These are phyloP conservation scores for Erythrocebus patas DNA, from an alignment of 2,113 vertebrate genomes.

Conservation along the genomic window DNA sequence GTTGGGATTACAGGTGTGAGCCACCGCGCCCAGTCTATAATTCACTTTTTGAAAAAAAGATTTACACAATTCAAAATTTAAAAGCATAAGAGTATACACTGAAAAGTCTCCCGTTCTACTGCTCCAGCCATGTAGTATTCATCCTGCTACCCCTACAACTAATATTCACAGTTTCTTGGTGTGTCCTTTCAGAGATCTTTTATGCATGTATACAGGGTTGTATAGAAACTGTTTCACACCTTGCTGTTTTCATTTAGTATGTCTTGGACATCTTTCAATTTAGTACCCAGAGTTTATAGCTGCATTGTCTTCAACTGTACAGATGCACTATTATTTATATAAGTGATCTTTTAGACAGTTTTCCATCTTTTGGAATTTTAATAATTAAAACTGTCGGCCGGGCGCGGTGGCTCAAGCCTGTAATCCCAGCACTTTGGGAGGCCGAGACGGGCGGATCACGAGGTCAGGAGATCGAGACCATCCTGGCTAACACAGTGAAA, in stretches of 20 bases:
- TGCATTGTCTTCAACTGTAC: neutral
- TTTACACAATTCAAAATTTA: neutral
- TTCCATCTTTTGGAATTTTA: conserved; percentile 24
- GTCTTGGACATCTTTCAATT: neutral
- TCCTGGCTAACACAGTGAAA: too few relatives aligned
- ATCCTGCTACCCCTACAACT: neutral
- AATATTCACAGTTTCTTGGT: neutral
- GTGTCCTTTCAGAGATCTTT: neutral
- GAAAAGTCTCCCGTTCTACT: neutral
- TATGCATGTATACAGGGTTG: neutral
- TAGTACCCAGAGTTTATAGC: neutral
- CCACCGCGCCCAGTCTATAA: neutral
- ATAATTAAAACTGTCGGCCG: conserved; percentile 1
- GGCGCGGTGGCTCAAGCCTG: too few relatives aligned
- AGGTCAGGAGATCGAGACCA: too few relatives aligned
- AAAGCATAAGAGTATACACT: neutral
- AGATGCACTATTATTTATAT: neutral
- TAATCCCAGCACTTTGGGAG: too few relatives aligned
- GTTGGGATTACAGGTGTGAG: too few relatives aligned
- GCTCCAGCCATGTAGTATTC: neutral
- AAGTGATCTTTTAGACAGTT: neutral
- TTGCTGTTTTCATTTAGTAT: neutral
- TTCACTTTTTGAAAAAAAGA: neutral
- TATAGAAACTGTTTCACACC: neutral
- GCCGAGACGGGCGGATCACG: too few relatives aligned